These are phyloP conservation scores for Cryptoprocta ferox DNA, from an alignment of 2,797 vertebrate genomes.

Conservation along the genomic window DNA sequence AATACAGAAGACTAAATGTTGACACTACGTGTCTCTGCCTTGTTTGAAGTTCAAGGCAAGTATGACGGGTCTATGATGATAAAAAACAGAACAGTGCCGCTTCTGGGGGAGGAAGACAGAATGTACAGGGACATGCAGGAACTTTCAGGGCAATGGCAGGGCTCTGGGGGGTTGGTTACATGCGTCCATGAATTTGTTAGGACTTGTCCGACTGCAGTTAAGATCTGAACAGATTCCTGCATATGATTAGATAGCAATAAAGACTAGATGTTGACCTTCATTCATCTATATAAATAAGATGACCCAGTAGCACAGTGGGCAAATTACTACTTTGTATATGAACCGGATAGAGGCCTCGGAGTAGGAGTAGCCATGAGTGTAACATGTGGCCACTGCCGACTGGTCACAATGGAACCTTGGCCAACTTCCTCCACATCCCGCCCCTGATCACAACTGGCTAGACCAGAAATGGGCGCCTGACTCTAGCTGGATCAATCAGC, in stretches of 20 bases:
- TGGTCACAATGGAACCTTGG: neutral
- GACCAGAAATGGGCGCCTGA: neutral
- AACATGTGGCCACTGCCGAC: neutral
- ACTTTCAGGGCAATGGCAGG: neutral
- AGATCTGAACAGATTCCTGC: neutral
- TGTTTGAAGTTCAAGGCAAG: neutral
- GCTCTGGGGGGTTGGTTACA: neutral
- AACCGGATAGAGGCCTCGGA: neutral
- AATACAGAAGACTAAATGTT: neutral
- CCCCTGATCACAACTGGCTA: neutral
- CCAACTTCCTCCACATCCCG: neutral
- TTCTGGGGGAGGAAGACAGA: neutral
- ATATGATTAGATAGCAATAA: neutral
- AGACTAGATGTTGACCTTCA: neutral
- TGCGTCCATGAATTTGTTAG: neutral
- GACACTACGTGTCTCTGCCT: neutral
- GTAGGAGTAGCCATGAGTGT: neutral
- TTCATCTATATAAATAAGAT: neutral
- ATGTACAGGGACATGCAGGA: fast-evolving
- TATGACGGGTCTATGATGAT: neutral
- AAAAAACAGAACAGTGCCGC: neutral
- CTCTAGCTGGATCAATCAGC: neutral
- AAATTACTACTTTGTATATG: fast-evolving
- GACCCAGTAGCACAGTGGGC: neutral
- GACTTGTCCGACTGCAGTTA: neutral